Percentiles rank a stretch among this genome's conserved stretches.
Conservation (phyloP, 2,888 invertebrate species). For the Cyclophora punctaria region DNA sequence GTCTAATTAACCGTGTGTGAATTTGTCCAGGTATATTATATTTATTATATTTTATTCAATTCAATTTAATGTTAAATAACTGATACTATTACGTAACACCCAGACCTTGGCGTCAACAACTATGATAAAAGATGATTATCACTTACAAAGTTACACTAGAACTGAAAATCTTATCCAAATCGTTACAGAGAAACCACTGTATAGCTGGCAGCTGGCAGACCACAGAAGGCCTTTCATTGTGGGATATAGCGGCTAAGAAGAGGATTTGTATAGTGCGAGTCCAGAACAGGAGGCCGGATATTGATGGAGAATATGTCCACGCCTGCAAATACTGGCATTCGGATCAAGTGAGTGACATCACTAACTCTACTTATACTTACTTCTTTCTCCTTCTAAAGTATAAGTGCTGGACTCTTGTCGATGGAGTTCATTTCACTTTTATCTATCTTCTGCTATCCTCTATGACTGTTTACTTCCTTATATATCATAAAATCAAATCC, state of each 20-base stretch:
- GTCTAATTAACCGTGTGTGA: too few species aligned
- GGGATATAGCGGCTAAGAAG: conserved; percentile 71
- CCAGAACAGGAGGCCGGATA: conserved; percentile 63
- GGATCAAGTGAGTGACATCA: conserved; percentile 27
- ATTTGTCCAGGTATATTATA: too few species aligned
- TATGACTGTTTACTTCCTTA: background rate
- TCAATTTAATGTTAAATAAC: too few species aligned
- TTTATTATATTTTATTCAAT: too few species aligned
- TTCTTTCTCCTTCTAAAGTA: background rate
- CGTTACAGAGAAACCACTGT: conserved; percentile 59
- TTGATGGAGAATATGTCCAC: conserved; percentile 75
- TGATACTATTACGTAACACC: too few species aligned
- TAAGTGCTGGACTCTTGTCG: too few species aligned
- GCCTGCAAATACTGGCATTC: conserved; percentile 71
- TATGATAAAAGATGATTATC: too few species aligned
- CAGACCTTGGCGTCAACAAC: too few species aligned
- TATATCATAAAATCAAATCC: too few species aligned
- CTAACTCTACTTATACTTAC: background rate
- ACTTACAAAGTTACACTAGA: too few species aligned
- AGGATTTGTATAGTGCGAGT: conserved; percentile 58
- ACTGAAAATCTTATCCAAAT: too few species aligned
- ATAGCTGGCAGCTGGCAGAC: conserved; percentile 75
- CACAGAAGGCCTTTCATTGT: conserved; percentile 67
- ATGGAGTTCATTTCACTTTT: too few species aligned
- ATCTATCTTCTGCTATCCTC: background rate